phyloP scores from a whole-genome alignment of 2,797 vertebrate species.

The Enteromius afrohamiltoni region DNA sequence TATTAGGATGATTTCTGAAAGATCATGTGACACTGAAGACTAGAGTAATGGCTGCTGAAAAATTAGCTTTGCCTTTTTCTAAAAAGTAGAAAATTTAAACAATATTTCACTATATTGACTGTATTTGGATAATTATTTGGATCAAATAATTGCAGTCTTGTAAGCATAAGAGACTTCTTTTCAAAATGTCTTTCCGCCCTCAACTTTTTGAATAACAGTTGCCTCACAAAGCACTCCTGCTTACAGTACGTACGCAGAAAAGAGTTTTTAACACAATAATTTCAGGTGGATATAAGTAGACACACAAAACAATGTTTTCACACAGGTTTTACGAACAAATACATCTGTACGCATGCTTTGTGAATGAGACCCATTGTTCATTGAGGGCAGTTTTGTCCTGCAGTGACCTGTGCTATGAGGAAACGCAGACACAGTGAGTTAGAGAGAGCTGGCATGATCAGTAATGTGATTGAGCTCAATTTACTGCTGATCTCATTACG shows the following conservation, averaged over 20 bases:
- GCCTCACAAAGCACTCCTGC: not conserved
- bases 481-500: constrained; percentile 54
- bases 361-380: constrained; percentile 9
- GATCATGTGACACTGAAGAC: not conserved
- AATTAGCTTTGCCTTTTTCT: not conserved
- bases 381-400: constrained; percentile 30
- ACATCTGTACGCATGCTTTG: not conserved
- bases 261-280: not conserved
- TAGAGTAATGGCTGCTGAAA: not conserved
- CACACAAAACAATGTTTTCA: not conserved
- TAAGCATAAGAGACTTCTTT: not conserved
- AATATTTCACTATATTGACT: not conserved
- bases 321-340: not conserved
- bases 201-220: not conserved
- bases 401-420: constrained; percentile 44
- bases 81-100: not conserved
- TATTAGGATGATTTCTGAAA: not conserved
- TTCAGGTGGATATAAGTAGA: not conserved
- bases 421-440: constrained; percentile 23
- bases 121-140: too few relatives aligned
- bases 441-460: constrained; percentile 47
- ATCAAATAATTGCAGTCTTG: not conserved
- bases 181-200: not conserved
- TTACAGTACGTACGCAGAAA: not conserved
- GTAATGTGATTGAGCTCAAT: constrained; percentile 56